These are phyloP conservation scores for Cataglyphis albicans DNA, from an alignment of 2,888 invertebrate genomes.

Conservation along the genomic window DNA sequence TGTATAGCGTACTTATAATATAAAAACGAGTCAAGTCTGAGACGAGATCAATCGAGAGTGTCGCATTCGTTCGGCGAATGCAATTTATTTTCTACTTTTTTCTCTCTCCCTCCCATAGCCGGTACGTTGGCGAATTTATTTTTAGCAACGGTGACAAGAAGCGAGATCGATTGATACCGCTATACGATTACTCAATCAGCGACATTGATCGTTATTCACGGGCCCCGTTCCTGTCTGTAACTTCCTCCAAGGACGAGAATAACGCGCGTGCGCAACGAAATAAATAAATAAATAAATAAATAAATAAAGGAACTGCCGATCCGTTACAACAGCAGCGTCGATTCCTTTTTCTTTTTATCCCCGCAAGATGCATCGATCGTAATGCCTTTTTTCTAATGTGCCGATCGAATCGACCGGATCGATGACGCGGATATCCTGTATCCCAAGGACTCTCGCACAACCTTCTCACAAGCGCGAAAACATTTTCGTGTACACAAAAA, in stretches of 20 bases:
- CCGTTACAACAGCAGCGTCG: conserved; percentile 53
- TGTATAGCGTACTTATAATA: not conserved
- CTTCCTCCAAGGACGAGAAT: conserved; percentile 69
- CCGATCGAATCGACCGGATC: conserved; percentile 1
- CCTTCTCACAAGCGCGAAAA: not conserved
- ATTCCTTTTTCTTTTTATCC: conserved; percentile 30
- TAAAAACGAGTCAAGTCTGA: not conserved
- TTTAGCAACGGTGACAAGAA: conserved; percentile 52
- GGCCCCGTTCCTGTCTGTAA: conserved; percentile 61
- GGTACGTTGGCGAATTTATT: conserved; percentile 39
- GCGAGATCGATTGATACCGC: conserved; percentile 65
- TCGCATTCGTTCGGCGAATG: conserved; percentile 14
- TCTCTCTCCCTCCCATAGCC: not conserved
- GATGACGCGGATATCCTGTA: conserved; percentile 42
- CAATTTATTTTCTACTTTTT: not conserved
- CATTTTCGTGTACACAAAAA: conserved; percentile 9
- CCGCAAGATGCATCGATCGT: conserved; percentile 31
- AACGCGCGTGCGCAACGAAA: conserved; percentile 49
- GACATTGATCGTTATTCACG: conserved; percentile 65
- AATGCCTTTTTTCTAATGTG: conserved; percentile 35
- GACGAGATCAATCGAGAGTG: conserved; percentile 25
- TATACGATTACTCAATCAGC: conserved; percentile 69
- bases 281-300: conserved; percentile 44
- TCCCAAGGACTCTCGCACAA: conserved; percentile 17
- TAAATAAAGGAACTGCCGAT: conserved; percentile 31